Conservation (phyloP, 1,140 invertebrate species). For the Drosophila saltans region DNA sequence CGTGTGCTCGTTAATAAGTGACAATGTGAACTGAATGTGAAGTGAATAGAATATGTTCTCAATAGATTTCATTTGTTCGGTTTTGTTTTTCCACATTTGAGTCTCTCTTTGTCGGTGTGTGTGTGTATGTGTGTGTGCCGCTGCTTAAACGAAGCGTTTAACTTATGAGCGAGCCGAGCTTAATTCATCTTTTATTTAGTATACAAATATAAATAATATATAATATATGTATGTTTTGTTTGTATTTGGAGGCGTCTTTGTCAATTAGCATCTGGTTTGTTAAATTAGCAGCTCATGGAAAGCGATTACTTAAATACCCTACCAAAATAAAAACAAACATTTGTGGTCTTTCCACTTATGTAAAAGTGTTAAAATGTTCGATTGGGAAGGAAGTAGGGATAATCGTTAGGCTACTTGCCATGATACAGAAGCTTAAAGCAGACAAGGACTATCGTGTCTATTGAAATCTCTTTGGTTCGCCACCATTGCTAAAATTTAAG, state of each 20-base stretch:
- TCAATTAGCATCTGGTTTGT: constrained; percentile 19
- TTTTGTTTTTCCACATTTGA: constrained; percentile 21
- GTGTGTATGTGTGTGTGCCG: constrained; percentile 29
- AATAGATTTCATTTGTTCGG: constrained; percentile 22
- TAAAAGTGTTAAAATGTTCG: background rate
- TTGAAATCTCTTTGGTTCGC: too few relatives aligned
- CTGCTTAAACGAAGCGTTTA: constrained; percentile 49
- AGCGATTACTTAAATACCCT: constrained; percentile 20
- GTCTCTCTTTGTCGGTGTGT: background rate
- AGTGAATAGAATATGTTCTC: constrained; percentile 29
- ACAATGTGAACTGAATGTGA: constrained; percentile 57
- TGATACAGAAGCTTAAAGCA: too few relatives aligned
- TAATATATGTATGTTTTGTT: background rate
- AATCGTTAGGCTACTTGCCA: too few relatives aligned
- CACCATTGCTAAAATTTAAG: too few relatives aligned
- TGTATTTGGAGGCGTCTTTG: constrained; percentile 6
- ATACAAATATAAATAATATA: constrained; percentile 3
- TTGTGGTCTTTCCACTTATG: background rate
- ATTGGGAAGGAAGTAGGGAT: too few relatives aligned
- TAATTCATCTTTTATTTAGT: constrained; percentile 4
- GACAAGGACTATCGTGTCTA: too few relatives aligned
- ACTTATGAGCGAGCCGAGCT: constrained; percentile 47
- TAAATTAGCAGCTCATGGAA: background rate
- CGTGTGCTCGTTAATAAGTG: constrained; percentile 34
- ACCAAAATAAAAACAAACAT: background rate